Percentiles rank a stretch among this genome's conserved stretches.
Evolutionary conservation across 2,113 vertebrate genomes (phyloP).

Genomic region (Cephalopterus ornatus): DNA sequence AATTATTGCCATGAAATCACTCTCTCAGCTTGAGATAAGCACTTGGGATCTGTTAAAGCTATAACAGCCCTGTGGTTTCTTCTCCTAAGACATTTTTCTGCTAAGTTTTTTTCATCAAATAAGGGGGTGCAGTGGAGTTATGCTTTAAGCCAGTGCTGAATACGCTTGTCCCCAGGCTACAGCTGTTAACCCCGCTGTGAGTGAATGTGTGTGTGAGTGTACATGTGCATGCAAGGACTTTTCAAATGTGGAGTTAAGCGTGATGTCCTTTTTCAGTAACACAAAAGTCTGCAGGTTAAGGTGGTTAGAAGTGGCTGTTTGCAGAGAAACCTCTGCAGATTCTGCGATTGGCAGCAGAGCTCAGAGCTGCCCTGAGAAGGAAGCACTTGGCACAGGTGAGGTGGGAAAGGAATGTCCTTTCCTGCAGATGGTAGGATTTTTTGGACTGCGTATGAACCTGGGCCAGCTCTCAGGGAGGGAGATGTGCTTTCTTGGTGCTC

Average conservation of each 20-base stretch:
- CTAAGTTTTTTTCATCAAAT: conserved; percentile 38
- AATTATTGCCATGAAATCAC: conserved; percentile 79
- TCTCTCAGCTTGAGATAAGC: conserved; percentile 73
- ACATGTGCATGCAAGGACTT: neutral
- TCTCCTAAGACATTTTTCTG: conserved; percentile 10
- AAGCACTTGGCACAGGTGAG: neutral
- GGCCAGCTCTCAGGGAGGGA: neutral
- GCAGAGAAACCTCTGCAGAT: neutral
- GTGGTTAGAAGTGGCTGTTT: neutral
- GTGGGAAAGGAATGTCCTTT: neutral
- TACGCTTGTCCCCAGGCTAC: neutral
- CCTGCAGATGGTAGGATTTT: neutral
- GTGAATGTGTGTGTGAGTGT: neutral
- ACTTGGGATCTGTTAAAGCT: conserved; percentile 66
- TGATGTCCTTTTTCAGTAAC: neutral
- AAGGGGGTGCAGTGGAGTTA: neutral
- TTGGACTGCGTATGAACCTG: neutral
- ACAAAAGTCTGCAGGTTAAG: neutral
- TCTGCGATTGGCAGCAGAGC: neutral
- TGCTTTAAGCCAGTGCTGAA: neutral
- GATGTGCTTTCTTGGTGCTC: neutral
- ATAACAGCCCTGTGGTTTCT: conserved; percentile 40
- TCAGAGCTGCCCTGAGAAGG: neutral
- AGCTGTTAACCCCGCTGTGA: fast-evolving
- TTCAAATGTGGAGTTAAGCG: neutral